These are phyloP conservation scores for Dynastes tityus DNA, from an alignment of 2,888 invertebrate genomes.

Conservation along the genomic window DNA sequence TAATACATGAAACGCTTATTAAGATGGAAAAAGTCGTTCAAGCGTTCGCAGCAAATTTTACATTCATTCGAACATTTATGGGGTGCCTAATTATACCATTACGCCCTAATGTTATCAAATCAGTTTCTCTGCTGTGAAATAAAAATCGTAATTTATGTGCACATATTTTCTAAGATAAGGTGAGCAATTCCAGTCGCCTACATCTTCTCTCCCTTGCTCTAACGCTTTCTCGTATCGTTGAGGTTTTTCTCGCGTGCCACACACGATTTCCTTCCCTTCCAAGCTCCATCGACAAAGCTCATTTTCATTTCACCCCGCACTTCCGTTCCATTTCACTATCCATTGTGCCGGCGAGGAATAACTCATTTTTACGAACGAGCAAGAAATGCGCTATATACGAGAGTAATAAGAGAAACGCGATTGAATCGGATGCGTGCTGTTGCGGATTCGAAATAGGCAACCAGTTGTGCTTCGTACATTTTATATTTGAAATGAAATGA, in stretches of 20 bases:
- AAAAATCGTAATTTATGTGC: no score
- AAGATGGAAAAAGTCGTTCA: no score
- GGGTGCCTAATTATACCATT: no score
- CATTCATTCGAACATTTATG: no score
- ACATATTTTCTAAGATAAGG: not conserved
- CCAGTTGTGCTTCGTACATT: not conserved
- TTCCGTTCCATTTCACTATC: conserved; percentile 9
- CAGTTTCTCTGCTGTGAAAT: no score
- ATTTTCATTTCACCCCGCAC: not conserved
- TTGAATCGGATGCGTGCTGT: conserved; percentile 1
- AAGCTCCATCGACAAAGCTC: not conserved
- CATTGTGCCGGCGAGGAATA: not conserved
- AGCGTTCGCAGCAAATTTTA: no score
- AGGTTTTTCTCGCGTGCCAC: conserved; percentile 3
- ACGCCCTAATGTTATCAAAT: no score
- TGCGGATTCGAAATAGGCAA: not conserved
- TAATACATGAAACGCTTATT: no score
- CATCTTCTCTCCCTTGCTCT: not conserved
- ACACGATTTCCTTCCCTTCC: conserved; percentile 7
- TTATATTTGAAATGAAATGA: no score
- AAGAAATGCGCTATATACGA: not conserved
- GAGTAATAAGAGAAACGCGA: not conserved
- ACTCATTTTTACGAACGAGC: conserved; percentile 7
- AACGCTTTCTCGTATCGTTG: not conserved
- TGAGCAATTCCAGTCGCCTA: not conserved